phyloP scores from a whole-genome alignment of 2,113 vertebrate species.

The Rhynchopsitta pachyrhyncha region DNA sequence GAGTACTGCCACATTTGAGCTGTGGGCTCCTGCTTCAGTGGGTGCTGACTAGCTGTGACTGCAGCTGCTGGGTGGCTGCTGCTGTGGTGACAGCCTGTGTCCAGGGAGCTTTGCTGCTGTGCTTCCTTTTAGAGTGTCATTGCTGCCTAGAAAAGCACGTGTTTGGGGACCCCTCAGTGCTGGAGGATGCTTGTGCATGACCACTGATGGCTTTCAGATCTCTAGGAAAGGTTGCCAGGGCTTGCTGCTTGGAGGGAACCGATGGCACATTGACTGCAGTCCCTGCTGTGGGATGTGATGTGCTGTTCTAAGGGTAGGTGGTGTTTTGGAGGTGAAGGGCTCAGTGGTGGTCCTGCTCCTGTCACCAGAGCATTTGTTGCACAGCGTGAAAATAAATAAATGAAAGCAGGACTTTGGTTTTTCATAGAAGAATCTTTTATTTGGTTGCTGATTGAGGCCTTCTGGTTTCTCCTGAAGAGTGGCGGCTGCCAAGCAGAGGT shows the following conservation, averaged over 20 bases:
- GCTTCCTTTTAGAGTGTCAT: constrained; percentile 14
- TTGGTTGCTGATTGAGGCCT: not conserved
- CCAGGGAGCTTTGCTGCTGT: not conserved
- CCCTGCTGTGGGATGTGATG: not conserved
- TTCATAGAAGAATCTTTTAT: constrained; percentile 31
- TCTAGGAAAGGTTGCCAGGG: not conserved
- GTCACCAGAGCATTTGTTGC: not conserved
- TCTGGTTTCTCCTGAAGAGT: constrained; percentile 46
- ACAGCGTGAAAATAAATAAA: constrained; percentile 34
- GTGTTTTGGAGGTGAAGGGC: not conserved
- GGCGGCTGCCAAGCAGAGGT: constrained; percentile 59
- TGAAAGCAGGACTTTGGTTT: constrained; percentile 21
- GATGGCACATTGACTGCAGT: not conserved
- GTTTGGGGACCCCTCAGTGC: not conserved
- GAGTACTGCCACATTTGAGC: not conserved
- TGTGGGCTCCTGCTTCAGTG: not conserved
- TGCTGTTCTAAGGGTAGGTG: not conserved
- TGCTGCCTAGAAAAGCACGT: not conserved
- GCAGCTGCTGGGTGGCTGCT: constrained; percentile 25
- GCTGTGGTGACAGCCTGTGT: not conserved
- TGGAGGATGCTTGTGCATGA: not conserved
- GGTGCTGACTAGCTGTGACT: not conserved
- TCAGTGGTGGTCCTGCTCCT: not conserved
- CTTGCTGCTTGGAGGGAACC: not conserved
- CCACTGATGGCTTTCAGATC: not conserved